phyloP scores from a whole-genome alignment of 1,140 invertebrate species.

The Brachionus sp. region DNA sequence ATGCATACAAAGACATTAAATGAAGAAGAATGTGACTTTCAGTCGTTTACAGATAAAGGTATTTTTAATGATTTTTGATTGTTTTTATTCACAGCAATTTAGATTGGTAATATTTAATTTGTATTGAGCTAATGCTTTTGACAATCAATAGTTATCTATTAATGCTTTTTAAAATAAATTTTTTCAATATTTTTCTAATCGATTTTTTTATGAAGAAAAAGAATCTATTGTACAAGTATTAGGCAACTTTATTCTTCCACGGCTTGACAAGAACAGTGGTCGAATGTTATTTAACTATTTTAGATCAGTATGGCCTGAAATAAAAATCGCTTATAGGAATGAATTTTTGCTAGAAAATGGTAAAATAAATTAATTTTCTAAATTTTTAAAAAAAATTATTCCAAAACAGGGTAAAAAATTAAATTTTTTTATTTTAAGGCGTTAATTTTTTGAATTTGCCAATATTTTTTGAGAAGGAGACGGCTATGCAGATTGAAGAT shows the following conservation, averaged over 20 bases:
- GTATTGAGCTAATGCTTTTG: background rate
- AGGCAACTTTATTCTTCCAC: slow-evolving; percentile 5
- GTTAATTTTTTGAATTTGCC: background rate
- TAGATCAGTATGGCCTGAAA: background rate
- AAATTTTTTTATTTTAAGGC: background rate
- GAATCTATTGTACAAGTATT: slow-evolving; percentile 3
- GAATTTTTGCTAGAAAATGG: background rate
- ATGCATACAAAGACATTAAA: background rate
- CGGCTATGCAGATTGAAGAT: slow-evolving; percentile 20
- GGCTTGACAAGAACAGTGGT: slow-evolving; percentile 1
- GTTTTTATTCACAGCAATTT: background rate
- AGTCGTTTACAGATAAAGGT: background rate
- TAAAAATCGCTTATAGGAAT: background rate
- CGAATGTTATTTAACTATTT: slow-evolving; percentile 10
- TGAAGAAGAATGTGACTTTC: background rate
- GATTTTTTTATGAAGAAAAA: background rate
- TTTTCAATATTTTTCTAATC: background rate
- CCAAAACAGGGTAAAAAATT: background rate
- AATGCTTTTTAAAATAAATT: background rate
- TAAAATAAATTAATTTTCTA: background rate
- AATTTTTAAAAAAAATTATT: background rate
- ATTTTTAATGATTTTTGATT: background rate
- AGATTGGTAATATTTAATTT: background rate
- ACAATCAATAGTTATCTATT: background rate
- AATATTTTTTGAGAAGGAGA: slow-evolving; percentile 16